Conservation (phyloP, 1,140 invertebrate species). For the Venustaconcha ellipsiformis region DNA sequence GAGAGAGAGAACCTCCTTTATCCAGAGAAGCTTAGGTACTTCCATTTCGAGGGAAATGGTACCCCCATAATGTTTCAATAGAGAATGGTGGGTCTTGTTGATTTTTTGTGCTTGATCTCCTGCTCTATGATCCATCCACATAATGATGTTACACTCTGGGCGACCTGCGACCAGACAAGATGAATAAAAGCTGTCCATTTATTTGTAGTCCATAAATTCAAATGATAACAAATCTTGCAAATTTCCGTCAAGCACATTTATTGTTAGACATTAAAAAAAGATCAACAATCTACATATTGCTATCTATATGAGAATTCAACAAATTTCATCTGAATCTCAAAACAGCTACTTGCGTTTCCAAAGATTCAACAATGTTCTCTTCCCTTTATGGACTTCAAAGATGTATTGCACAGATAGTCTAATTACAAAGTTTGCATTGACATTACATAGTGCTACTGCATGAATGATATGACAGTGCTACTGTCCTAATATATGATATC, state of each 20-base stretch:
- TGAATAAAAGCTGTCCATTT: not conserved
- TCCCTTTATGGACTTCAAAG: no score
- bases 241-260: not conserved
- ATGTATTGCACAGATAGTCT: no score
- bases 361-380: no score
- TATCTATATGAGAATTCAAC: no score
- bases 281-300: not conserved
- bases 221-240: conserved; percentile 1
- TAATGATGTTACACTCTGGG: conserved; percentile 86
- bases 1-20: conserved; percentile 75
- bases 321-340: no score
- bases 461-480: no score
- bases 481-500: no score
- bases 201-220: not conserved
- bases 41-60: conserved; percentile 96
- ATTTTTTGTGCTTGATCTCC: conserved; percentile 84
- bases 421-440: no score
- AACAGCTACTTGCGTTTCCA: no score
- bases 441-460: no score
- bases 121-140: conserved; percentile 98
- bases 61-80: conserved; percentile 90
- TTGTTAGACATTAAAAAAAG: not conserved
- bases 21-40: conserved; percentile 94
- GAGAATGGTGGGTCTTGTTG: conserved; percentile 80
- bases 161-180: conserved; percentile 69